Conservation (phyloP, 2,113 vertebrate genomes). For the Alces alces region DNA sequence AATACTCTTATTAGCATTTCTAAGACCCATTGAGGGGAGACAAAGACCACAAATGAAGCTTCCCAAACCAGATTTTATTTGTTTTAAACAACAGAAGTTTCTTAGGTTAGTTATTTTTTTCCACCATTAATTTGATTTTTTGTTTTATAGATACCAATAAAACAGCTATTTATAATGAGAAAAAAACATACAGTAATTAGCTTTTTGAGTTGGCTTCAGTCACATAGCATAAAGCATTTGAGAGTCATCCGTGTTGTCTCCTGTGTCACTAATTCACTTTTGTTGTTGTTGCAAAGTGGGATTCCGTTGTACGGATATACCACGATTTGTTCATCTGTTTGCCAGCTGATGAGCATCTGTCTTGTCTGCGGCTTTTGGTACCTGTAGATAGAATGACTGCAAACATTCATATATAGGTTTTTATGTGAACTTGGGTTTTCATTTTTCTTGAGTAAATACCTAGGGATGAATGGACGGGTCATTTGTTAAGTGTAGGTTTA, state of each 20-base stretch:
- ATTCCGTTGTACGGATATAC: not conserved
- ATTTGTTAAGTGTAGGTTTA: not conserved
- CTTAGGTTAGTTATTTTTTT: not conserved
- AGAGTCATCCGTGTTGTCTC: not conserved
- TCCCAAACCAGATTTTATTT: not conserved
- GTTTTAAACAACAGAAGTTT: not conserved
- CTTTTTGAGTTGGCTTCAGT: not conserved
- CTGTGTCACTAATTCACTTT: not conserved
- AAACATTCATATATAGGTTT: slow-evolving; percentile 11
- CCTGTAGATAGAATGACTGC: not conserved
- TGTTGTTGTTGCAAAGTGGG: slow-evolving; percentile 3
- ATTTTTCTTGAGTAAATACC: slow-evolving; percentile 29
- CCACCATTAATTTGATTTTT: not conserved
- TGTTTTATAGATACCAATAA: not conserved
- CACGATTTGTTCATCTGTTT: not conserved
- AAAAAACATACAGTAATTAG: not conserved
- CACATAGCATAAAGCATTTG: not conserved
- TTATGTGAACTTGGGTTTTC: slow-evolving; percentile 31
- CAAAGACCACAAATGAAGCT: not conserved
- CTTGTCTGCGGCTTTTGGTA: not conserved
- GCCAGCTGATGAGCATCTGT: not conserved
- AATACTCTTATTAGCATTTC: not conserved
- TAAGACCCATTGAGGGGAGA: not conserved
- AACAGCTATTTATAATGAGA: not conserved
- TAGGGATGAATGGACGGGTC: not conserved